These are phyloP conservation scores for Pteria penguin DNA, from an alignment of 2,888 invertebrate species.

Conservation along the genomic window DNA sequence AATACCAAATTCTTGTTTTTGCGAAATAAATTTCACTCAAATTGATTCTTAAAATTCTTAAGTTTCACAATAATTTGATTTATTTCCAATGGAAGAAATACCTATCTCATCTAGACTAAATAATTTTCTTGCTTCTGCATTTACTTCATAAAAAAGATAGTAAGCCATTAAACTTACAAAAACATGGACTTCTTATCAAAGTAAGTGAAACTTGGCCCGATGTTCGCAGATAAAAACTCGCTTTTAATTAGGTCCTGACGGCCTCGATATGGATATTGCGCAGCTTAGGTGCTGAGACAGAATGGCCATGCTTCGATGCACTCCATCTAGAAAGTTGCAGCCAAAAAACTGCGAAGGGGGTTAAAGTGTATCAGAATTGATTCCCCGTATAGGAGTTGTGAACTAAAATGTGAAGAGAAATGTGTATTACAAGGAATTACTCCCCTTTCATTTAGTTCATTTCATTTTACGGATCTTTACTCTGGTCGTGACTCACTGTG, in stretches of 20 bases:
- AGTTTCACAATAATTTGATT: too few species aligned
- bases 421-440: background rate
- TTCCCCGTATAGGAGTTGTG: constrained; percentile 15
- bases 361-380: constrained; percentile 24
- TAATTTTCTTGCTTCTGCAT: background rate
- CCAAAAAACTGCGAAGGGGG: background rate
- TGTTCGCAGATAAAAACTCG: background rate
- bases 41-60: too few species aligned
- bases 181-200: background rate
- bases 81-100: background rate
- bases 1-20: too few species aligned
- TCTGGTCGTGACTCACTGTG: too few species aligned
- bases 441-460: background rate
- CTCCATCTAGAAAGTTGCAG: constrained; percentile 4
- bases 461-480: too few species aligned
- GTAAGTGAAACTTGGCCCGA: background rate
- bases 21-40: too few species aligned
- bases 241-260: background rate
- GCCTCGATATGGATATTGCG: background rate
- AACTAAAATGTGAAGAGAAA: constrained; percentile 13
- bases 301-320: constrained; percentile 24
- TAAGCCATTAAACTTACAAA: background rate
- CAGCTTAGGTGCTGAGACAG: constrained; percentile 27
- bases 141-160: background rate
- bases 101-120: background rate